These are phyloP conservation scores for Anthophora plumipes DNA, from an alignment of 2,888 invertebrate genomes.

Conservation along the genomic window DNA sequence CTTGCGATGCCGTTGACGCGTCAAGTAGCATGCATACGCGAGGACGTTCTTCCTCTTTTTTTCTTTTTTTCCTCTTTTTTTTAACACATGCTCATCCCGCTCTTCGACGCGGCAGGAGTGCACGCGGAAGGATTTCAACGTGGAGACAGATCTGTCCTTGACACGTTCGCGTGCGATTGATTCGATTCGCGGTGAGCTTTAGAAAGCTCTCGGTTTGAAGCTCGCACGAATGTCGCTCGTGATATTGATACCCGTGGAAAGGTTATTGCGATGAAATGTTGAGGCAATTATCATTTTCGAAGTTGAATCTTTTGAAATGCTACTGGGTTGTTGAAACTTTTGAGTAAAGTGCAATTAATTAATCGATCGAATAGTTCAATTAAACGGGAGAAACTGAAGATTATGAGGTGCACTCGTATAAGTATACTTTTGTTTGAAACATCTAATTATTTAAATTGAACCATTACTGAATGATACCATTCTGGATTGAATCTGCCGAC, in stretches of 20 bases:
- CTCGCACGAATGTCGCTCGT: slow-evolving; percentile 3
- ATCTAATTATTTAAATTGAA: too few species aligned
- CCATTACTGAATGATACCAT: too few species aligned
- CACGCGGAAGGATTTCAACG: slow-evolving; percentile 37
- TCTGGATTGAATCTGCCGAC: too few species aligned
- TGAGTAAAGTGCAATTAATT: too few species aligned
- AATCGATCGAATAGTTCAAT: too few species aligned
- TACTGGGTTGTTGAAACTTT: background rate
- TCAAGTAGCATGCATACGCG: slow-evolving; percentile 37
- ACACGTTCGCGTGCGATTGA: slow-evolving; percentile 43
- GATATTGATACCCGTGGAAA: background rate
- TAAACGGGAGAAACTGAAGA: too few species aligned
- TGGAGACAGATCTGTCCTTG: slow-evolving; percentile 41
- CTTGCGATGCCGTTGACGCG: slow-evolving; percentile 39
- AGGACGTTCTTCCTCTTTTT: slow-evolving; percentile 16
- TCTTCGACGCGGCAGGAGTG: slow-evolving; percentile 2
- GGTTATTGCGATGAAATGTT: slow-evolving; percentile 7
- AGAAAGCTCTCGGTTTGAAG: slow-evolving; percentile 5
- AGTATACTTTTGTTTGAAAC: too few species aligned
- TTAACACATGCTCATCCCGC: background rate
- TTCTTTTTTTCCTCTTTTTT: slow-evolving; percentile 1
- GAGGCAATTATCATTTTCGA: background rate
- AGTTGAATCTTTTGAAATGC: background rate
- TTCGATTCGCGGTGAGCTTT: slow-evolving; percentile 18
- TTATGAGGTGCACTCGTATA: too few species aligned